Evolutionary conservation across 2,888 invertebrate species (phyloP), one percentile per base, ranked within the genome.

Genomic region (Thera obeliscata): DNA sequence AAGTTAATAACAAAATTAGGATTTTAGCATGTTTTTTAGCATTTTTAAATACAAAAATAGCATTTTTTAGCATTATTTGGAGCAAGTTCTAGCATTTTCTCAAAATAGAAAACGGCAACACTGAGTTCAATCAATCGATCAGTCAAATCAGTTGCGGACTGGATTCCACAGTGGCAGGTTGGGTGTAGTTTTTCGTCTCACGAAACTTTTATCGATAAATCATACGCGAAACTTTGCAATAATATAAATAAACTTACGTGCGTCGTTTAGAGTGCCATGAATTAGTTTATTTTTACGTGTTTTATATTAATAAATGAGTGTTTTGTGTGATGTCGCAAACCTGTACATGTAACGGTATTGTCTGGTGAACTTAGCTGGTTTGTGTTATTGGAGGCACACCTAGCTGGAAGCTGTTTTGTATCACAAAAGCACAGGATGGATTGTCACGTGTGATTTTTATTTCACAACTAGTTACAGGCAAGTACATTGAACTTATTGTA

Each of bases 381-480:
- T 79, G 80, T 86, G 81, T 87, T 84, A 87, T 87, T 82, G 81
- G 85, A 84, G 85, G 84, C 87, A 86, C 85, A 85, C 88, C 88
- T 90, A 83, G 78, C 76, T 78, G 74, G 73, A 78, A 83, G 87
- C 82, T 81, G 85, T 85, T 86, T 85, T 82, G 83, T 67, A 82
- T 78, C 52, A 72, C 69, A 78, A 80, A 76, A 81, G 78, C 78
- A 80, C 82, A 87, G 84, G 86, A 90, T 87, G 87, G 83, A 72
- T 72, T 71, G 77, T 76, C 81, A 84, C 84, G 82, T 86, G 83
- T 85, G 80, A 87, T 80, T 81, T 54, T 84, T 84, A 69, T 50
- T 60, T 65, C 46, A 62, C 61, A 66, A 60, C 41, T 41, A 43
- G 54, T 12, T 6, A 65, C 63, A 73, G 70, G 74, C 69, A 73